Percentiles rank a stretch among this genome's conserved stretches.
Conservation (phyloP, 2,888 invertebrate species). For the Flabesymbios commensalis region DNA sequence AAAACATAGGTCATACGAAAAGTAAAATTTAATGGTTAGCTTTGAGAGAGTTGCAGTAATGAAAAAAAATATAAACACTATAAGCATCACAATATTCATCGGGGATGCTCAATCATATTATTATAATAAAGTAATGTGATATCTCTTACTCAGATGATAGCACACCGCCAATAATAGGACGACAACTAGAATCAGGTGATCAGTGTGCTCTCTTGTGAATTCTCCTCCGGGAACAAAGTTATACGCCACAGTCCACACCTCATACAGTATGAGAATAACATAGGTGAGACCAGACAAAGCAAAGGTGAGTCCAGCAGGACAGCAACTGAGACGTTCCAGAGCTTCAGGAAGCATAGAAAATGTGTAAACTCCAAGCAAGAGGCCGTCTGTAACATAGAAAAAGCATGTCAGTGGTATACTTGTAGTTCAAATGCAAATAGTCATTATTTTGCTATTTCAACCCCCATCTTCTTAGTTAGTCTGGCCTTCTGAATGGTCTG, state of each 20-base stretch:
- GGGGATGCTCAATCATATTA: too few species aligned
- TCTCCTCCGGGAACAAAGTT: conserved; percentile 62
- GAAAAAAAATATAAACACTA: too few species aligned
- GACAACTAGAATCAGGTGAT: conserved; percentile 48
- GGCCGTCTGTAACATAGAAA: conserved; percentile 44
- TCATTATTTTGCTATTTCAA: too few species aligned
- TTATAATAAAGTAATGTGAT: too few species aligned
- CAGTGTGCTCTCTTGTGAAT: conserved; percentile 60
- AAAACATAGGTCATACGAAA: too few species aligned
- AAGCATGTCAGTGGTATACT: too few species aligned
- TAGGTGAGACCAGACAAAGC: conserved; percentile 50
- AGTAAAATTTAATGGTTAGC: too few species aligned
- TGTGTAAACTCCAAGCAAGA: conserved; percentile 50
- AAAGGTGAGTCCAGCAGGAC: conserved; percentile 45
- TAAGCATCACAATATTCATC: too few species aligned
- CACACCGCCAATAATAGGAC: conserved; percentile 26
- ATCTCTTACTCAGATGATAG: neutral
- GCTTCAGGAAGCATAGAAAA: conserved; percentile 57
- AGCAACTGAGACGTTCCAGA: conserved; percentile 44
- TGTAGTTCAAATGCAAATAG: too few species aligned
- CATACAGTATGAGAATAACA: conserved; percentile 54
- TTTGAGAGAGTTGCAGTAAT: too few species aligned
- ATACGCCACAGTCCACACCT: conserved; percentile 62
- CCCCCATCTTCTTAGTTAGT: too few species aligned
- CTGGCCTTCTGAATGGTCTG: too few species aligned